These are phyloP conservation scores for Scaptomyza pallida DNA, from an alignment of 1,140 invertebrate species.

Conservation along the genomic window DNA sequence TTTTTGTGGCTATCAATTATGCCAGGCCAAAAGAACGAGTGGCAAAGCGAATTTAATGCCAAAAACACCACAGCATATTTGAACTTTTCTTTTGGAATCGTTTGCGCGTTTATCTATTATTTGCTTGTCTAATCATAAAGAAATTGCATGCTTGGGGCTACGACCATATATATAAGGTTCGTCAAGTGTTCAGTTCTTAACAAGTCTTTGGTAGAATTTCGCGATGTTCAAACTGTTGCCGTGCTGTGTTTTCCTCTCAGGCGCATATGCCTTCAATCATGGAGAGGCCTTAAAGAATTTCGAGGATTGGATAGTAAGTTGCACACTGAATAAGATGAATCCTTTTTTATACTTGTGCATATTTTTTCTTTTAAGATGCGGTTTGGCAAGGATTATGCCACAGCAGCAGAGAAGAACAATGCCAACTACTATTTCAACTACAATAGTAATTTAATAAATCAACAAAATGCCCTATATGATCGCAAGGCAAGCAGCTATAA, in stretches of 20 bases:
- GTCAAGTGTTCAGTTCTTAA: slow-evolving; percentile 8
- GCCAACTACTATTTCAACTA: slow-evolving; percentile 69
- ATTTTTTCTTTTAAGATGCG: too few relatives aligned
- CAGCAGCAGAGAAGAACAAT: slow-evolving; percentile 5
- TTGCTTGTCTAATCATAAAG: slow-evolving; percentile 63
- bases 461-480: slow-evolving; percentile 57
- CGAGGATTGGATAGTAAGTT: slow-evolving; percentile 47
- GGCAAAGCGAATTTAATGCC: slow-evolving; percentile 33
- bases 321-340: not conserved
- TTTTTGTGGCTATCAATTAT: too few relatives aligned
- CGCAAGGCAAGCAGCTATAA: slow-evolving; percentile 50
- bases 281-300: slow-evolving; percentile 53
- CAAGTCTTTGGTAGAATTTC: slow-evolving; percentile 20
- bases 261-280: slow-evolving; percentile 50
- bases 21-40: slow-evolving; percentile 31
- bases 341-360: too few relatives aligned
- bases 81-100: slow-evolving; percentile 69
- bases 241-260: slow-evolving; percentile 27
- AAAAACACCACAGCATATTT: slow-evolving; percentile 55
- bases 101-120: slow-evolving; percentile 50
- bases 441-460: slow-evolving; percentile 55
- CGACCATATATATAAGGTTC: slow-evolving; percentile 35
- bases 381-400: slow-evolving; percentile 49
- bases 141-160: slow-evolving; percentile 36
- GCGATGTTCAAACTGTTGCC: slow-evolving; percentile 56